These are phyloP conservation scores for Kryptolebias ocellatus DNA, from an alignment of 2,797 vertebrate species.

Conservation along the genomic window DNA sequence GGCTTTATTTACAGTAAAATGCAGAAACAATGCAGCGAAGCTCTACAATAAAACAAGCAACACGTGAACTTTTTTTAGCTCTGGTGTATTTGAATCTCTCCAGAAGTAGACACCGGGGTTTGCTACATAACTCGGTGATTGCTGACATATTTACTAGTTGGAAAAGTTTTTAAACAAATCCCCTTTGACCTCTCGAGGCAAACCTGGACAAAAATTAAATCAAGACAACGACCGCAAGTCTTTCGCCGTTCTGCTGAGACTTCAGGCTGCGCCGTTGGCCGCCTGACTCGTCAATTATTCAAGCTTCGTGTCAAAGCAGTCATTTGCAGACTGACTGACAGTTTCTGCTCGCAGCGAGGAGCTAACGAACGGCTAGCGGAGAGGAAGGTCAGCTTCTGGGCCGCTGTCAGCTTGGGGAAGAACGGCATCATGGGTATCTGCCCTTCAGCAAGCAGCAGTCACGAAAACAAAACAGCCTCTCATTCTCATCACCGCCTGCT, in stretches of 20 bases:
- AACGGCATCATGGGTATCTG: constrained; percentile 11
- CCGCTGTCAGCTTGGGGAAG: constrained; percentile 14
- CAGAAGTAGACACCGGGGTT: neutral
- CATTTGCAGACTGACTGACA: constrained; percentile 20
- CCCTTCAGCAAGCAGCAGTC: constrained; percentile 11
- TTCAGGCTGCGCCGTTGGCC: neutral
- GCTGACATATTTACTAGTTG: constrained; percentile 5
- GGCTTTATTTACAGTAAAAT: neutral
- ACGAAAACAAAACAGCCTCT: constrained; percentile 13
- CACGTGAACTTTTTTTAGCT: neutral
- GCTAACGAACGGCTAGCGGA: constrained; percentile 18
- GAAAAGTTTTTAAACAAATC: constrained; percentile 20
- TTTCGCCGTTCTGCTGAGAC: neutral
- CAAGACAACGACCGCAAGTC: constrained; percentile 2
- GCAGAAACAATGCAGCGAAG: neutral
- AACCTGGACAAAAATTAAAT: neutral
- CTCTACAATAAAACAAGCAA: neutral
- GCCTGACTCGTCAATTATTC: neutral
- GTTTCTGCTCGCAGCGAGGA: constrained; percentile 29
- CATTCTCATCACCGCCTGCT: constrained; percentile 11
- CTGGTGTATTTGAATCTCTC: neutral
- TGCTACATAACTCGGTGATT: neutral
- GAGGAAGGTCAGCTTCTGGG: constrained; percentile 35
- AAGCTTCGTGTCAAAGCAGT: neutral
- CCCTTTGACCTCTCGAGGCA: constrained; percentile 17